Base-by-base conservation (phyloP, 2,113 vertebrate species). In the Anoplopoma fimbria region DNA sequence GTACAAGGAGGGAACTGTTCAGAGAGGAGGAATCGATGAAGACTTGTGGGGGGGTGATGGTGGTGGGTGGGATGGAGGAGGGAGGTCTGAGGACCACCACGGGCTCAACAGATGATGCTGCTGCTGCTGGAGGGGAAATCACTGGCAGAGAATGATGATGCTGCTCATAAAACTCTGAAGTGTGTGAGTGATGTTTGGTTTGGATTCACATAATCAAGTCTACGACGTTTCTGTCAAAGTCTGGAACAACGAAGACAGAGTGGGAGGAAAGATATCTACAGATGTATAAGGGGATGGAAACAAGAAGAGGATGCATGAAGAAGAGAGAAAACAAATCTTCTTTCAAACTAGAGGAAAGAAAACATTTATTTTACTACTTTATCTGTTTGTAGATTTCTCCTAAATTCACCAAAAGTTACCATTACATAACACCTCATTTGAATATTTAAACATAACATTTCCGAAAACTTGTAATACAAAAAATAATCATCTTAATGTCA, bases 1-100 rank as follows among this genome's bases (percentile, higher is more conserved):
- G 67, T 62, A 80, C 78, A 86, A 81, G 80, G 77, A 77, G 77
- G 47, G 67, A 60, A 82, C 60, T 89, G 89, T 89, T 87, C 17
- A 2, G 45, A 63, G 0, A 63, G 60, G 47, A 55, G 72, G 90
- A 87, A 90, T 89, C 85, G 75, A 91, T 89, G 75, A 82, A 71
- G 81, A 82, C 83, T 79, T 31, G n/a, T n/a, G 42, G 58, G 74
- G 53, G 67, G 68, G 77, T 31, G 69, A 19, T 71, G 84, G 58
- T 31, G 65, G 79, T 77, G 82, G 73, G 81, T 79, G 74, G 83
- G n/a, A n/a, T n/a, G n/a, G n/a, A n/a, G n/a, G n/a, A n/a, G n/a
- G n/a, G 67, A 77, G 63, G 57, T 83, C 69, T 69, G 53, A 0
- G 29, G 86, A 81, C 69, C 83, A 80, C 79, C 79, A 23, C 1